Percentiles rank a stretch among this genome's conserved stretches.
Evolutionary conservation across 2,888 invertebrate genomes (phyloP).

Genomic region (Chaitophorus viminalis): DNA sequence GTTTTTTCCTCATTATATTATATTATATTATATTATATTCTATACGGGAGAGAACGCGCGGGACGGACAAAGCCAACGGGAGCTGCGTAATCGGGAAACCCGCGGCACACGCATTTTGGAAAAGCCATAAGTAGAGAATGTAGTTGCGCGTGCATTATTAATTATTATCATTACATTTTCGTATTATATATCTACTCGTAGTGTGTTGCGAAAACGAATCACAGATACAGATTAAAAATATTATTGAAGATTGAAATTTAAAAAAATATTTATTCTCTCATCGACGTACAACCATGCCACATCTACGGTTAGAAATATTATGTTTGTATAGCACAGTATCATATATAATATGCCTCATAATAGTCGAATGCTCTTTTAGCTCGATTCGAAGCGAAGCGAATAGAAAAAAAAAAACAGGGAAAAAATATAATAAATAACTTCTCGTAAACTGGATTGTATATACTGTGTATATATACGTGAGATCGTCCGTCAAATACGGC

Average conservation of each 20-base stretch:
- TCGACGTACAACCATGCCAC: too few relatives aligned
- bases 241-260: too few relatives aligned
- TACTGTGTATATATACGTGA: background rate
- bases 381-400: background rate
- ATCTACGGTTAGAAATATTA: too few relatives aligned
- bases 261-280: too few relatives aligned
- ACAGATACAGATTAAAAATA: too few relatives aligned
- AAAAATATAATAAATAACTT: background rate
- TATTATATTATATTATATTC: too few relatives aligned
- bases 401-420: background rate
- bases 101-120: background rate
- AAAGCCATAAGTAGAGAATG: too few relatives aligned
- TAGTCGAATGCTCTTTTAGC: background rate
- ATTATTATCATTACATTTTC: background rate
- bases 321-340: too few relatives aligned
- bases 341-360: too few relatives aligned
- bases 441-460: background rate
- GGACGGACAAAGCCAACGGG: constrained; percentile 29
- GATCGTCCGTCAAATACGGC: background rate
- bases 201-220: too few relatives aligned
- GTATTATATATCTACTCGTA: too few relatives aligned
- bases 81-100: background rate
- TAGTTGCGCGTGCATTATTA: background rate
- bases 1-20: background rate
- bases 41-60: background rate